A percentile compares a stretch with the other conserved stretches of the same genome.
Conservation (phyloP, 2,113 vertebrate genomes). For the Nothoprocta perdicaria region DNA sequence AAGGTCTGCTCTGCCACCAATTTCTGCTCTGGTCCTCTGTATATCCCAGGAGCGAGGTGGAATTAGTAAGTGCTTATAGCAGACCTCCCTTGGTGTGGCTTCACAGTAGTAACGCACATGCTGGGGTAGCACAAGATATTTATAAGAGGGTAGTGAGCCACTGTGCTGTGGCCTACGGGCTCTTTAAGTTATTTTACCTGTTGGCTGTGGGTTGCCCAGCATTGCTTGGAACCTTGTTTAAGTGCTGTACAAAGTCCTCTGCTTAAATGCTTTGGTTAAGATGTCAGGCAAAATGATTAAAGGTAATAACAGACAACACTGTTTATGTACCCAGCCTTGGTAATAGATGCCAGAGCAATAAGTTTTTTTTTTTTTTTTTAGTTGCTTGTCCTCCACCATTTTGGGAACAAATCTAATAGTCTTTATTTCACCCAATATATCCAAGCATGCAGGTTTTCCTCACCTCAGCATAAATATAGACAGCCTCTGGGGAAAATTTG, state of each 20-base stretch:
- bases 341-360: background rate
- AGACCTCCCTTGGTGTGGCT: background rate
- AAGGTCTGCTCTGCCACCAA: background rate
- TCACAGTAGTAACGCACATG: background rate
- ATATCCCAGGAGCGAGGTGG: background rate
- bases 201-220: background rate
- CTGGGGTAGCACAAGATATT: background rate
- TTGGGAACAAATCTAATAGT: background rate
- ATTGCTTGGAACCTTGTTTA: background rate
- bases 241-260: background rate
- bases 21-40: background rate
- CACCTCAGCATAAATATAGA: background rate
- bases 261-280: background rate
- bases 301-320: background rate
- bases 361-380: background rate
- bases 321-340: fast-evolving
- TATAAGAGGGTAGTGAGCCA: background rate
- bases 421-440: background rate
- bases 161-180: background rate
- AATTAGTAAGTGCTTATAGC: background rate
- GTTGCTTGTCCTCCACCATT: background rate
- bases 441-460: background rate
- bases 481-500: background rate
- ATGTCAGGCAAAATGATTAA: background rate
- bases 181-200: background rate